Evolutionary conservation across 2,797 vertebrate species (phyloP), one percentile per base, ranked within the genome.

Genomic region (Pelochelys cantorii): DNA sequence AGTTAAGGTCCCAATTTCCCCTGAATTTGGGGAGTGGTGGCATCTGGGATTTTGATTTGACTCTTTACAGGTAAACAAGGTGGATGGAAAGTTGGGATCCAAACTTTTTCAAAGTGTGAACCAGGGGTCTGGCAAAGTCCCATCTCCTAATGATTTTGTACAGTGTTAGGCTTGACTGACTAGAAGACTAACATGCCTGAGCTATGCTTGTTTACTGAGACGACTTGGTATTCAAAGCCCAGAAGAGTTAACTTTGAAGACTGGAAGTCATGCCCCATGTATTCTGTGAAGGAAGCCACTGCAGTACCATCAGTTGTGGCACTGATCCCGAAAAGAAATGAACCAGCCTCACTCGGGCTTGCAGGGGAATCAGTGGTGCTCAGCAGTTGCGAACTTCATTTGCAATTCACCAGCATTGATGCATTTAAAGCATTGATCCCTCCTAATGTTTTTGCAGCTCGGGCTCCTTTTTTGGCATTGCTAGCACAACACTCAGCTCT

Each of bases 291-390:
- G 94, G 95, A 96, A 96, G 95, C 93, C 94, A 95, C 95, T 96
- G 96, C 96, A 96, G 96, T 86, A 96, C 90, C 95, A 97, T 96
- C 96, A 95, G 94, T 94, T 88, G 94, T 94, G 95, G 96, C 95
- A 97, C 96, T 97, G 96, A 96, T 96, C 96, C 95, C 94, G 90
- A 95, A 95, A 90, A 96, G 93, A 95, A 97, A 96, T 95, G 95
- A 97, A 95, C 95, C 95, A 95, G 55, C 90, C 96, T 96, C 94
- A 89, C 92, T 95, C 94, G 94, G 95, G 95, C 95, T 95, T 87
- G 83, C 93, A 94, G 95, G 75, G 95, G 94, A 96, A 95, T 95
- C 96, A 94, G 95, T 86, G 96, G 95, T 94, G 95, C 95, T 97
- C 94, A 95, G 96, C 95, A 94, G 88, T 92, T 42, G 14, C 92